Base-by-base conservation (phyloP, 2,797 vertebrate genomes). In the Scleropages formosus region DNA sequence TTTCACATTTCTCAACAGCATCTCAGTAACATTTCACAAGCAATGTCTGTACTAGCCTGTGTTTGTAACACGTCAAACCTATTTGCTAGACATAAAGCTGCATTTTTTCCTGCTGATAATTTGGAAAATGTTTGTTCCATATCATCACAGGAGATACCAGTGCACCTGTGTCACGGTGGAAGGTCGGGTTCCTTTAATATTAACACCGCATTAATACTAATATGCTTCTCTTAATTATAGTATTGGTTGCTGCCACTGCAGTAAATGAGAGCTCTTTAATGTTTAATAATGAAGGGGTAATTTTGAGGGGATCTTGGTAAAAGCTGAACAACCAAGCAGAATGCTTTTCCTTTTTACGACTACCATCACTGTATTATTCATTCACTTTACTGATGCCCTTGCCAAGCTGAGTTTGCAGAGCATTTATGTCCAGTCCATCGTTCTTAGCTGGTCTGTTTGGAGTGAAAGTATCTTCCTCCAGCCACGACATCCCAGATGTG, bases 381-480 rank as follows among this genome's bases (percentile, higher is more conserved):
- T 18, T 61, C 64, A 13, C 56, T 47, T 70, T 47, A 56, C 24
- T 27, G 71, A n/a, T 22, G 15, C 59, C 59, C 59, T 61, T 61
- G 59, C 61, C 59, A 61, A 18, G 8, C 15, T 20, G 1, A 15
- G 3, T 27, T 56, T 56, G 53, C 53, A 10, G 12, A 56, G 11
- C 9, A 18, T 56, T 56, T 9, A 56, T 56, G 53, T 56, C 53
- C 12, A 56, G 2, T 26, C 67, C 67, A 16, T 13, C 1, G 7
- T 24, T 47, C 47, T 71, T 24, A 8, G 9, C 51, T 56, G 4
- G 51, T 71, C 51, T n/a, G 27, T 24, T 18, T 53, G 49, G 4
- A 3, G 18, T 53, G 47, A 53, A 70, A 53, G 26, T 22, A 67
- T 46, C 8, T 56, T 49, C 66, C 51, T 69, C 47, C 69, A 3